phyloP scores from a whole-genome alignment of 2,797 vertebrate species.

The Enteromius argenteus region DNA sequence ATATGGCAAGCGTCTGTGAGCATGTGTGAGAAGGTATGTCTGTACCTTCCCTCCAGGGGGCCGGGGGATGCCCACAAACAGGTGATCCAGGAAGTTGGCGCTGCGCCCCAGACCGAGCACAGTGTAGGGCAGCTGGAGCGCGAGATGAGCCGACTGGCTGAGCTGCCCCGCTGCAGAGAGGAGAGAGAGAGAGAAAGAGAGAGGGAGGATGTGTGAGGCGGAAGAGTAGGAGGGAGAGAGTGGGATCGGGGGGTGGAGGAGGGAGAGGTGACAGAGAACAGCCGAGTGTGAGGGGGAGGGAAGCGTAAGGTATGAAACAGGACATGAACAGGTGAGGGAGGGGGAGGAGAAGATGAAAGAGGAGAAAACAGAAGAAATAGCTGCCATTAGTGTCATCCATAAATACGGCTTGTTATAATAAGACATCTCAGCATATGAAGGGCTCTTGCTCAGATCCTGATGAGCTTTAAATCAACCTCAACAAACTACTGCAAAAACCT shows the following conservation, averaged over 20 bases:
- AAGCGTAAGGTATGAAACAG: slow-evolving; percentile 17
- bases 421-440: slow-evolving; percentile 60
- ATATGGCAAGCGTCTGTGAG: slow-evolving; percentile 36
- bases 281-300: slow-evolving; percentile 8
- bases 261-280: slow-evolving; percentile 15
- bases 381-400: slow-evolving; percentile 60
- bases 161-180: slow-evolving; percentile 88
- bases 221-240: background rate
- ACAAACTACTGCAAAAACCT: slow-evolving; percentile 1
- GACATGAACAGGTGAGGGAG: slow-evolving; percentile 32
- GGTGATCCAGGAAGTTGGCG: slow-evolving; percentile 96
- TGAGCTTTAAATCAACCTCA: slow-evolving; percentile 11
- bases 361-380: slow-evolving; percentile 35
- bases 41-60: slow-evolving; percentile 85
- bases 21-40: slow-evolving; percentile 59
- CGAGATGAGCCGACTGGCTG: slow-evolving; percentile 93
- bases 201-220: background rate
- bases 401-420: slow-evolving; percentile 66
- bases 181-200: slow-evolving; percentile 2
- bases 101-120: slow-evolving; percentile 94
- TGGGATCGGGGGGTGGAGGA: slow-evolving; percentile 20
- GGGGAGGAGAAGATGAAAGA: slow-evolving; percentile 12
- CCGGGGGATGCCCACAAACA: slow-evolving; percentile 92
- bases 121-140: slow-evolving; percentile 95
- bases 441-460: slow-evolving; percentile 51